A percentile compares a stretch with the other conserved stretches of the same genome.
Conservation (phyloP, 2,113 vertebrate species). For the Poicephalus meyeri region DNA sequence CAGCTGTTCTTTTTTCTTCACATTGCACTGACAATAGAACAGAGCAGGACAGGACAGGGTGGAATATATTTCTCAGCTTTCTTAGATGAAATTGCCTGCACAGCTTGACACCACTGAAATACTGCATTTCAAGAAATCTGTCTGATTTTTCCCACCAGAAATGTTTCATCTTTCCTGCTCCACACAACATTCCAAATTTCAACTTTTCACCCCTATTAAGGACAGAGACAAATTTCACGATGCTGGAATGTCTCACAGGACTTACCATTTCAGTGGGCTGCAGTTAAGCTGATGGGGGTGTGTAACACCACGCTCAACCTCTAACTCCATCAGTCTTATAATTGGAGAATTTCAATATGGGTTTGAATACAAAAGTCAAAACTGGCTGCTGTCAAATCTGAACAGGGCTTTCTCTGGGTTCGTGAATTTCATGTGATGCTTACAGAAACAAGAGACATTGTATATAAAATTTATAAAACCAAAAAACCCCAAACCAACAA, state of each 20-base stretch:
- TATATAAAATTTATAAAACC: not conserved
- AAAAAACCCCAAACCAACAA: not conserved
- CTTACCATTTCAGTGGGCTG: not conserved
- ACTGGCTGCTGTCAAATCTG: not conserved
- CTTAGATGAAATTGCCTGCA: not conserved
- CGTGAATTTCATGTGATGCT: not conserved
- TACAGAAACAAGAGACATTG: not conserved
- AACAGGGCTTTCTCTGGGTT: not conserved
- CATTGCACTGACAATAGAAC: not conserved
- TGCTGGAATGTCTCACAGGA: not conserved
- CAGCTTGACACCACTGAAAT: conserved; percentile 4
- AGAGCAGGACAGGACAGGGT: not conserved
- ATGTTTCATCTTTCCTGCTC: not conserved
- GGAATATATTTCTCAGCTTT: not conserved
- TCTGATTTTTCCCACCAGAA: not conserved
- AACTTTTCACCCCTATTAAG: not conserved
- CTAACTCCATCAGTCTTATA: not conserved
- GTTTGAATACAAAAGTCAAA: not conserved
- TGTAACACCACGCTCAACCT: not conserved
- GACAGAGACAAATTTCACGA: not conserved
- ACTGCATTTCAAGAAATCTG: not conserved
- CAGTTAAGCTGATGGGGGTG: not conserved
- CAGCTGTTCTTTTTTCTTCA: not conserved
- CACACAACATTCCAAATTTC: not conserved
- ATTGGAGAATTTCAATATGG: not conserved